Evolutionary conservation across 30 jellyfish, hydroid and myxozoan genomes (phyloP), one percentile per base, ranked within the genome.

Genomic region (Aurelia sp.): DNA sequence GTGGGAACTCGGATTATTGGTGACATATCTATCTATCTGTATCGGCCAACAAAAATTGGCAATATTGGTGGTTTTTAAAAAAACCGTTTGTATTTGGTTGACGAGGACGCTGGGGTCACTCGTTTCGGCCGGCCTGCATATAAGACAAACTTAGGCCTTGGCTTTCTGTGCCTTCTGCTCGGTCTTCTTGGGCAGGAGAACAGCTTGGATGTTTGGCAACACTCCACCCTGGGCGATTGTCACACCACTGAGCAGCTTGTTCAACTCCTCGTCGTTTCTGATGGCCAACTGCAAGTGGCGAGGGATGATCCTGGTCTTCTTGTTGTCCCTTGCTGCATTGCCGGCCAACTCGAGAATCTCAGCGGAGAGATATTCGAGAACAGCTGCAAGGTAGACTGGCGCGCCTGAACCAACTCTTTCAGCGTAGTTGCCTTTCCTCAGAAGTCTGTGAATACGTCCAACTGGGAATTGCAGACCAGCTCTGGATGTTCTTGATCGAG

Each of bases 201-300:
- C 97, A 18, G 99, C 96, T 63, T 93, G 97, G 65, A 93, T 93
- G 81, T 93, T 93, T 19, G 99, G 98, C 67, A 89, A 59, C 30
- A 93, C 99, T 38, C 99, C 99, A 53, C 99, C 99, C 27, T 92
- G 96, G 27, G 99, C 96, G 48, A 93, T 93, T 17, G 99, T 93
- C 21, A 93, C 99, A 18, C 99, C 99, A 51, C 91, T 65, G 19
- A 93, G 55, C 48, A 93, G 99, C 74, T 93, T 93, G 91, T 89
- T 93, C 74, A 93, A 58, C 65, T 93, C 99, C 69, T 93, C 99
- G 86, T 93, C 99, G 82, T 93, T 93, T 24, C 97, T 74, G 53
- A 93, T 96, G 22, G 99, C 99, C 30, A 93, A 91, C 71, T 88
- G 97, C 69, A 93, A 76, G 65, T 93, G 99, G 15, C 99, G 92